Conservation (phyloP, 2,797 vertebrate species). For the Okamejei kenojei region DNA sequence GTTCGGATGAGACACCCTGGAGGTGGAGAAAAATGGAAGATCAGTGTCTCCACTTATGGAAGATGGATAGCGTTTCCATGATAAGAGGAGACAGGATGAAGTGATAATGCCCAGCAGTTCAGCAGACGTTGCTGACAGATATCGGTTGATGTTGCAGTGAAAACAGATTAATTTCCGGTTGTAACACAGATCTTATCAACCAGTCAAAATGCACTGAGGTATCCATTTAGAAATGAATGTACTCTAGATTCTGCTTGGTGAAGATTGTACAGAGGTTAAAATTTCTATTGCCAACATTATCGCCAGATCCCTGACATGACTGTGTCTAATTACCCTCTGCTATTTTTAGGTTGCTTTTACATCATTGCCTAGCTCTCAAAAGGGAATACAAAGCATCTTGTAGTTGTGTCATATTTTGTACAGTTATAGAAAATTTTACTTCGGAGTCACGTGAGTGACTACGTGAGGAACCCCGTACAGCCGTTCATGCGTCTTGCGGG, state of each 20-base stretch:
- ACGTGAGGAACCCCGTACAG: too few relatives aligned
- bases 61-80: background rate
- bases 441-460: too few relatives aligned
- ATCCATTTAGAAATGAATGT: background rate
- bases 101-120: slow-evolving; percentile 13
- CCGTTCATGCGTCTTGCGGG: too few relatives aligned
- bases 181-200: background rate
- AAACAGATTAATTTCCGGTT: slow-evolving; percentile 26
- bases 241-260: background rate
- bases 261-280: background rate
- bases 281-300: background rate
- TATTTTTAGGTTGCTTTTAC: background rate
- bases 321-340: background rate
- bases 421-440: background rate
- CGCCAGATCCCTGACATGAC: background rate
- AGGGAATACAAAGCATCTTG: background rate
- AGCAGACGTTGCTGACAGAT: background rate
- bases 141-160: slow-evolving; percentile 25
- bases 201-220: background rate
- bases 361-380: background rate
- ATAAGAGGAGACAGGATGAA: slow-evolving; percentile 19
- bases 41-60: background rate
- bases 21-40: slow-evolving; percentile 26
- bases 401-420: background rate
- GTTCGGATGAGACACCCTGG: background rate